Conservation (phyloP, 2,797 vertebrate species). For the Fistularia tabacaria region DNA sequence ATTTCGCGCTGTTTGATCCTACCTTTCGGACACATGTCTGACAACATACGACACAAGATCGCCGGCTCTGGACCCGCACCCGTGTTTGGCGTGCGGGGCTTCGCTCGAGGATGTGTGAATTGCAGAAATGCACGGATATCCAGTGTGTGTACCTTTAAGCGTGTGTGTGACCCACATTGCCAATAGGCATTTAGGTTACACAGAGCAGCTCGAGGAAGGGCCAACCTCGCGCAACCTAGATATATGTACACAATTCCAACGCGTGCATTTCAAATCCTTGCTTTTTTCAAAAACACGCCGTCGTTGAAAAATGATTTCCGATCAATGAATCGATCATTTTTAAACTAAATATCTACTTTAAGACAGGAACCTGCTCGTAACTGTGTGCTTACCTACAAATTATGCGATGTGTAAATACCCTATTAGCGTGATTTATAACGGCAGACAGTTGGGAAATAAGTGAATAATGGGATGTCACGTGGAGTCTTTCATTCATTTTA, state of each 20-base stretch:
- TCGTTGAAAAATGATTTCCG: too few relatives aligned
- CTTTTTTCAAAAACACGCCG: slow-evolving; percentile 7
- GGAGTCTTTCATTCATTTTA: too few relatives aligned
- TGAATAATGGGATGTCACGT: too few relatives aligned
- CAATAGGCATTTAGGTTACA: slow-evolving; percentile 33
- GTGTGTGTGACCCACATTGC: slow-evolving; percentile 36
- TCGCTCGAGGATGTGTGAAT: slow-evolving; percentile 7
- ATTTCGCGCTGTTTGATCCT: slow-evolving; percentile 29
- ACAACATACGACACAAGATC: slow-evolving; percentile 17
- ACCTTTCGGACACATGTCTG: slow-evolving; percentile 37
- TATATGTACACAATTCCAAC: slow-evolving; percentile 4
- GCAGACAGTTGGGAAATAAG: too few relatives aligned
- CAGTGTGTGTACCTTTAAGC: slow-evolving; percentile 25
- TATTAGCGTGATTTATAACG: too few relatives aligned
- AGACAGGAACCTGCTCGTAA: too few relatives aligned
- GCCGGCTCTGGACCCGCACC: neutral
- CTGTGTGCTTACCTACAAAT: too few relatives aligned
- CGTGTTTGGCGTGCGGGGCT: neutral
- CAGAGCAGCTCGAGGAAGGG: slow-evolving; percentile 21
- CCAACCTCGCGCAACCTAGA: slow-evolving; percentile 19
- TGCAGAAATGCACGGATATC: slow-evolving; percentile 13
- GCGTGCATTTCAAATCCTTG: neutral
- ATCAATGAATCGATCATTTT: too few relatives aligned
- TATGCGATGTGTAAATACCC: too few relatives aligned
- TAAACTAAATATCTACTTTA: too few relatives aligned